Percentiles rank a stretch among this genome's conserved stretches.
These are phyloP conservation scores for Zoanthus sansibaricus DNA, from an alignment of 92 coral and sea anemone genomes.

Conservation along the genomic window DNA sequence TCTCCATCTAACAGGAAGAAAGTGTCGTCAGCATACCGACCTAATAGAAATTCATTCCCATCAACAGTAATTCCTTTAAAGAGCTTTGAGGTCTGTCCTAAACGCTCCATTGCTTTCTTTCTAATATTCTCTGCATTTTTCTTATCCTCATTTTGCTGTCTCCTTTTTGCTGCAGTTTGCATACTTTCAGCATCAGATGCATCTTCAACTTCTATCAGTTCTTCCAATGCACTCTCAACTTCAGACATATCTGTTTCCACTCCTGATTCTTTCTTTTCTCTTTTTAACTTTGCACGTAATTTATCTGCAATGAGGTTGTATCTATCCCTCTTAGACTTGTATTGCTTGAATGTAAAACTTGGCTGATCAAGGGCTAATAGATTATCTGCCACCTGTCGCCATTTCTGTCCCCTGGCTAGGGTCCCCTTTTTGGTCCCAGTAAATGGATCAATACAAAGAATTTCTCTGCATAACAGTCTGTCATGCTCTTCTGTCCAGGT, in stretches of 20 bases:
- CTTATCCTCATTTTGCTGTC: too few relatives aligned
- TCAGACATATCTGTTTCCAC: constrained; percentile 13
- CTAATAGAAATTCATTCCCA: too few relatives aligned
- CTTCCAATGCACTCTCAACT: not conserved
- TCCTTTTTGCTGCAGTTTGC: too few relatives aligned
- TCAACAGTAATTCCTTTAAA: too few relatives aligned
- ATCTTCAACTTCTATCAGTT: too few relatives aligned
- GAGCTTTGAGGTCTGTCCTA: too few relatives aligned
- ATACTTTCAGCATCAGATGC: too few relatives aligned
- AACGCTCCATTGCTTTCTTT: too few relatives aligned
- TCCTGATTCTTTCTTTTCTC: constrained; percentile 22
- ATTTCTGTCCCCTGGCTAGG: not conserved
- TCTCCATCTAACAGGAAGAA: too few relatives aligned
- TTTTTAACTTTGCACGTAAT: constrained; percentile 15
- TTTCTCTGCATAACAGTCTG: not conserved
- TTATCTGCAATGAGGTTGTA: constrained; percentile 19
- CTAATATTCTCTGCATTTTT: too few relatives aligned
- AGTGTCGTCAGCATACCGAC: too few relatives aligned
- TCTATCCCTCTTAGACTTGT: not conserved
- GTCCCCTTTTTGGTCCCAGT: constrained; percentile 15
- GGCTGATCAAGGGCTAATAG: constrained; percentile 18
- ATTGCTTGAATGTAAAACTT: constrained; percentile 2
- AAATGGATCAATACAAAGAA: not conserved
- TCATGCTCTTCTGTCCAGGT: not conserved
- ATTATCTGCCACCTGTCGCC: constrained; percentile 17